Conservation (phyloP, 2,797 vertebrate species). For the Pterois miles region DNA sequence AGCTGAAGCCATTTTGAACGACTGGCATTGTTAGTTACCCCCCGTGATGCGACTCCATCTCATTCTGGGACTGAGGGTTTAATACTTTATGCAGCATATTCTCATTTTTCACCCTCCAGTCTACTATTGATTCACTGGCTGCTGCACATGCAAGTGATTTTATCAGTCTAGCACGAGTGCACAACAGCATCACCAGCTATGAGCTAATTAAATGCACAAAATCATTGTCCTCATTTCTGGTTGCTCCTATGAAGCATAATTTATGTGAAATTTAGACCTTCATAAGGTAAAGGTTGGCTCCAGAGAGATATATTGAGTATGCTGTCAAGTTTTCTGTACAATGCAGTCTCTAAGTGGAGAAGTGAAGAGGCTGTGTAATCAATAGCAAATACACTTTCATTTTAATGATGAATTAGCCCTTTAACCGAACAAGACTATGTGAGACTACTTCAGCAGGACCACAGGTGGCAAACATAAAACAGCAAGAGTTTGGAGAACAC, state of each 20-base stretch:
- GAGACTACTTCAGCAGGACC: slow-evolving; percentile 1
- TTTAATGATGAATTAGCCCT: slow-evolving; percentile 44
- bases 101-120: slow-evolving; percentile 61
- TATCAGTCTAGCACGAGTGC: slow-evolving; percentile 39
- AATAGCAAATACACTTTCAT: slow-evolving; percentile 32
- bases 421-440: slow-evolving; percentile 17
- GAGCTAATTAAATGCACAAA: slow-evolving; percentile 49
- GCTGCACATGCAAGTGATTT: slow-evolving; percentile 52
- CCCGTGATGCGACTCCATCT: slow-evolving; percentile 35
- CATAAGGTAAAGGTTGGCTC: slow-evolving; percentile 6
- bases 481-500: slow-evolving; percentile 6
- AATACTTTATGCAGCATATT: slow-evolving; percentile 52
- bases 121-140: slow-evolving; percentile 64
- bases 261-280: not conserved
- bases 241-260: not conserved
- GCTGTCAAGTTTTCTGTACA: slow-evolving; percentile 17
- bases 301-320: slow-evolving; percentile 23
- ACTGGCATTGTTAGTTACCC: slow-evolving; percentile 30
- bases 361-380: slow-evolving; percentile 39
- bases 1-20: slow-evolving; percentile 23
- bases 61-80: slow-evolving; percentile 24
- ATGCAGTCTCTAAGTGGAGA: slow-evolving; percentile 28
- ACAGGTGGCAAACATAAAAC: slow-evolving; percentile 12
- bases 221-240: slow-evolving; percentile 11
- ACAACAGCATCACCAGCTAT: slow-evolving; percentile 19